Evolutionary conservation across 2,888 invertebrate genomes (phyloP).

Genomic region (Protonemura montana): DNA sequence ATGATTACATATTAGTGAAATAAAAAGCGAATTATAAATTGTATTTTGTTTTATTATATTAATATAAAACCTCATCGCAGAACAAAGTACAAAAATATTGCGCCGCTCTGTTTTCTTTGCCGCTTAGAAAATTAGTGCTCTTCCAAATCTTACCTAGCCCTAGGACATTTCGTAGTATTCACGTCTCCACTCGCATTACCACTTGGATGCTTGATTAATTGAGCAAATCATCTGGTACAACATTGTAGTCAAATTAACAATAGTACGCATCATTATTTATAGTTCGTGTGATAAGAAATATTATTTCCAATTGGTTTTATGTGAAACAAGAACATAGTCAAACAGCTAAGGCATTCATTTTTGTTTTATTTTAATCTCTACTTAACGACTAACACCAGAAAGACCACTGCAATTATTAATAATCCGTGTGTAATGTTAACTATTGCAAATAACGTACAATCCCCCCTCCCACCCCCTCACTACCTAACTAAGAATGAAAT

Average conservation of each 20-base stretch:
- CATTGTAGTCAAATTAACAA: not conserved
- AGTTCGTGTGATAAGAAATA: not conserved
- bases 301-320: not conserved
- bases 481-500: no score
- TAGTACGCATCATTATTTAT: not conserved
- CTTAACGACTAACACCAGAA: no score
- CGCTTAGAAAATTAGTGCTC: not conserved
- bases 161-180: not conserved
- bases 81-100: not conserved
- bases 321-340: not conserved
- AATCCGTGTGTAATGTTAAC: no score
- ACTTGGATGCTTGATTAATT: not conserved
- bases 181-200: not conserved
- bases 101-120: not conserved
- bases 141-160: not conserved
- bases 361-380: not conserved
- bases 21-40: not conserved
- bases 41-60: not conserved
- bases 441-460: no score
- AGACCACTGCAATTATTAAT: no score
- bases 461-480: no score
- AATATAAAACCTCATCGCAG: not conserved
- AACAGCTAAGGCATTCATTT: not conserved
- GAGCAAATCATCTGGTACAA: not conserved
- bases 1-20: no score